Percentiles rank a stretch among this genome's conserved stretches.
Conservation (phyloP, 2,797 vertebrate species). For the Rallus crepitans region DNA sequence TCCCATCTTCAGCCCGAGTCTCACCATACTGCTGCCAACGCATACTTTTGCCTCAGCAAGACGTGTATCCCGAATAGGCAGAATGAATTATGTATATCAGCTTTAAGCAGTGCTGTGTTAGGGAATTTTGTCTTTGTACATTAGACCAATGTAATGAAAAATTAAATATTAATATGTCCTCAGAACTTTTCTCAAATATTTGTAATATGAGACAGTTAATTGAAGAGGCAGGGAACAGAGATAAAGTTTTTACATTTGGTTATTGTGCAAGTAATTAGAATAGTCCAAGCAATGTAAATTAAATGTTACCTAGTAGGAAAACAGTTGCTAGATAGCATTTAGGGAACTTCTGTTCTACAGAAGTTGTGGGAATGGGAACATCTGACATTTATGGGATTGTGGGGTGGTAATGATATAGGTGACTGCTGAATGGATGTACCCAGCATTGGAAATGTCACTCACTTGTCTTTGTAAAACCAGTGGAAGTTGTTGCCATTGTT, state of each 20-base stretch:
- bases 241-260: background rate
- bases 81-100: conserved; percentile 31
- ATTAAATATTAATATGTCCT: conserved; percentile 56
- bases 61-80: background rate
- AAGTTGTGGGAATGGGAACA: background rate
- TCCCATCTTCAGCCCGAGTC: background rate
- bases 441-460: background rate
- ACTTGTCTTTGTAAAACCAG: background rate
- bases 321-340: background rate
- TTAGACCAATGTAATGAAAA: conserved; percentile 43
- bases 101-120: conserved; percentile 20
- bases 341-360: background rate
- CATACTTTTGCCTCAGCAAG: background rate
- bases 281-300: background rate
- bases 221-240: background rate
- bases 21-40: background rate
- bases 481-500: background rate
- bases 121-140: conserved; percentile 25
- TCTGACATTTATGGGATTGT: background rate
- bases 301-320: background rate
- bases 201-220: conserved; percentile 21
- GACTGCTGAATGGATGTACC: background rate
- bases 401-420: background rate
- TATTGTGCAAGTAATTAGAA: background rate
- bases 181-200: conserved; percentile 53